Conservation (phyloP, 2,888 invertebrate genomes). For the Apamea monoglypha region DNA sequence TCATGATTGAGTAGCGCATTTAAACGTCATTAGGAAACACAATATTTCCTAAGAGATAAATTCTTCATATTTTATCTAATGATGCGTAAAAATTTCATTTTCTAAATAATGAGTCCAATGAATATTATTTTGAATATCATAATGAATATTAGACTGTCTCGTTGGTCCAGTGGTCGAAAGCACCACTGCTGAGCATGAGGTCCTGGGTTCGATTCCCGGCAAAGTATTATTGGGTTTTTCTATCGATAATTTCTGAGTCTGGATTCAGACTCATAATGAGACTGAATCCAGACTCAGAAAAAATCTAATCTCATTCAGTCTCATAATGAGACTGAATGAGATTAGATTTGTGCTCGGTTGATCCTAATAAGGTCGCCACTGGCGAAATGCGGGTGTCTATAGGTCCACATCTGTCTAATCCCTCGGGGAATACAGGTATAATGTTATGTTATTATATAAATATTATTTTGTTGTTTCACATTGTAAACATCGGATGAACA, state of each 20-base stretch:
- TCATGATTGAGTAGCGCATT: constrained; percentile 54
- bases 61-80: background rate
- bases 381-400: background rate
- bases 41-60: constrained; percentile 15
- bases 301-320: too few species aligned
- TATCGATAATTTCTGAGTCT: background rate
- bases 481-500: background rate
- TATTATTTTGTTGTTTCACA: background rate
- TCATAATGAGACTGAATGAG: too few species aligned
- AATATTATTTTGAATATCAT: background rate
- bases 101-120: background rate
- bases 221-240: background rate
- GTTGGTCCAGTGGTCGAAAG: background rate
- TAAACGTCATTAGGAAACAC: constrained; percentile 37
- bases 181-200: background rate
- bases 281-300: too few species aligned
- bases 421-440: background rate
- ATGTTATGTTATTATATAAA: background rate
- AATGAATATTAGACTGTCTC: background rate
- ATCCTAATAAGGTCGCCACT: background rate
- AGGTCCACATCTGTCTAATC: background rate
- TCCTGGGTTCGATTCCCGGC: background rate
- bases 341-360: background rate
- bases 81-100: constrained; percentile 4
- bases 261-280: too few species aligned